Conservation (phyloP, 1,140 invertebrate genomes). For the Meteorus sp. region DNA sequence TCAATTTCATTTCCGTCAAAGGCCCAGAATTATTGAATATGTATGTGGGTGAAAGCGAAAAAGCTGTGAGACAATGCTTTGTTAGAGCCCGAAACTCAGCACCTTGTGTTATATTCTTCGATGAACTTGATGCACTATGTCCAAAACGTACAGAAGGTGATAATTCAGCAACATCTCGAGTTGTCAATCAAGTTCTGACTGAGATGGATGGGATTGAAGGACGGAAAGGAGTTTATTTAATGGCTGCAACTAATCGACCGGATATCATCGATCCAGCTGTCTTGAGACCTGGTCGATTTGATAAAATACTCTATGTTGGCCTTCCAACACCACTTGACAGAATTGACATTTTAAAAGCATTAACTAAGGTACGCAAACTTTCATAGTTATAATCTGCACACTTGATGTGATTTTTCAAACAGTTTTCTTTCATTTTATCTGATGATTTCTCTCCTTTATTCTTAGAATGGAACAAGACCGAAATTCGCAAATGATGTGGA, state of each 20-base stretch:
- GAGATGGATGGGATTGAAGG: slow-evolving; percentile 98
- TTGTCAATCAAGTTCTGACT: slow-evolving; percentile 96
- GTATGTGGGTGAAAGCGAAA: slow-evolving; percentile 99
- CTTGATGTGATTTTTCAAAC: slow-evolving; percentile 10
- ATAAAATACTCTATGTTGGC: slow-evolving; percentile 93
- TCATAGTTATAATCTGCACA: slow-evolving; percentile 7
- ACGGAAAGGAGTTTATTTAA: slow-evolving; percentile 87
- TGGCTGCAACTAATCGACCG: slow-evolving; percentile 95
- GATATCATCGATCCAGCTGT: slow-evolving; percentile 97
- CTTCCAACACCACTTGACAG: slow-evolving; percentile 81
- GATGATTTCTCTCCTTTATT: slow-evolving; percentile 16
- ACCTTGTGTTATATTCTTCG: slow-evolving; percentile 99
- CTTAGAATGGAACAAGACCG: slow-evolving; percentile 76
- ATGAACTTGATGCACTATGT: slow-evolving; percentile 97
- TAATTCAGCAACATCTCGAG: slow-evolving; percentile 72
- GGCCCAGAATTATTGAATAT: slow-evolving; percentile 96
- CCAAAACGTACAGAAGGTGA: slow-evolving; percentile 82
- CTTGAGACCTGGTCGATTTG: slow-evolving; percentile 89
- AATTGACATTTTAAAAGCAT: slow-evolving; percentile 83
- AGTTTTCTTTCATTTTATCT: slow-evolving; percentile 19
- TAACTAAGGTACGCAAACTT: slow-evolving; percentile 78
- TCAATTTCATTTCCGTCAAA: slow-evolving; percentile 97
- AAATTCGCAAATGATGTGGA: slow-evolving; percentile 76
- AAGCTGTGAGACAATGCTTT: slow-evolving; percentile 93
- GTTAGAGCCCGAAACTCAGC: slow-evolving; percentile 90